Evolutionary conservation across 1,140 invertebrate species (phyloP).

Genomic region (Asobara japonica): DNA sequence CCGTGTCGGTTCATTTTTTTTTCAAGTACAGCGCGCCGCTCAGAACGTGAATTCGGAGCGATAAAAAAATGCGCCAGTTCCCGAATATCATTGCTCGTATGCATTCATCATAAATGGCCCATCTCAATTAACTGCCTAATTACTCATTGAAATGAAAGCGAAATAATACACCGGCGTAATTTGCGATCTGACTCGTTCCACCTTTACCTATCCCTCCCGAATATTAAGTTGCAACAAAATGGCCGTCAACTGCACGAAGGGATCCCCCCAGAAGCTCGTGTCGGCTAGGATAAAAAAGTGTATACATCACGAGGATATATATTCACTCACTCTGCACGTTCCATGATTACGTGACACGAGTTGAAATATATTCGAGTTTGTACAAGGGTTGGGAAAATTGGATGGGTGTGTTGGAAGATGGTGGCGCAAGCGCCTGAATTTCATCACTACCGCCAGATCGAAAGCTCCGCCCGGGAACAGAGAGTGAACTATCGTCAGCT

Average conservation of each 20-base stretch:
- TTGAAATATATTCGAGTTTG: constrained; percentile 43
- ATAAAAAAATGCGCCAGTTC: no score
- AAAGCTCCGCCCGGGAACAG: constrained; percentile 59
- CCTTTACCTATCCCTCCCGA: constrained; percentile 41
- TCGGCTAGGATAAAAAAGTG: constrained; percentile 38
- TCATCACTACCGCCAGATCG: constrained; percentile 37
- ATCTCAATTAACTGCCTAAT: neutral
- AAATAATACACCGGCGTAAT: neutral
- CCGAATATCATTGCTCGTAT: no score
- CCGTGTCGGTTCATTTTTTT: no score
- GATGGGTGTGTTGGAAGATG: neutral
- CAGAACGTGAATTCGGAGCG: no score
- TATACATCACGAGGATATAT: constrained; percentile 27
- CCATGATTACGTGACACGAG: constrained; percentile 43
- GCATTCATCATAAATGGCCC: no score
- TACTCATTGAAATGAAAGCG: constrained; percentile 1
- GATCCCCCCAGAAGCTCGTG: neutral
- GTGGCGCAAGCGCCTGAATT: constrained; percentile 46
- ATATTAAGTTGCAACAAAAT: constrained; percentile 57
- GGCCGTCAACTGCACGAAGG: constrained; percentile 37
- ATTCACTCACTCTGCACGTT: constrained; percentile 34
- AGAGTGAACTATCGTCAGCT: constrained; percentile 37
- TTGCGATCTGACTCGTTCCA: neutral
- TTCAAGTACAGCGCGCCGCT: no score
- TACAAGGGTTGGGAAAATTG: neutral